Percentiles rank a stretch among this genome's conserved stretches.
These are phyloP conservation scores for Sandelia bainsii DNA, from an alignment of 2,797 vertebrate genomes.

Conservation along the genomic window DNA sequence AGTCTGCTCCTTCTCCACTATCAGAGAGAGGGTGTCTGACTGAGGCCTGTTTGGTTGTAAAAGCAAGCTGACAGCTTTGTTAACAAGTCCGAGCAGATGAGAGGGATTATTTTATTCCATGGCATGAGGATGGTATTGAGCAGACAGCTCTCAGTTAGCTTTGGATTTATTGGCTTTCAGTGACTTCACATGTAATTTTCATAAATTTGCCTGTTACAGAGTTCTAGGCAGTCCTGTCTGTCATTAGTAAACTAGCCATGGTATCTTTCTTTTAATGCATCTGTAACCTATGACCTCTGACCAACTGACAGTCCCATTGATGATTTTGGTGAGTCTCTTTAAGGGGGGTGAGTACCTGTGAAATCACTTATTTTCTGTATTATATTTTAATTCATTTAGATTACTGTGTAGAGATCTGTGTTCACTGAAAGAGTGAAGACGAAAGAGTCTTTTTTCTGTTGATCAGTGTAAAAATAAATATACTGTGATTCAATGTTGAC, in stretches of 20 bases:
- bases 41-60: constrained; percentile 88
- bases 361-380: no score
- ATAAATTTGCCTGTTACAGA: constrained; percentile 43
- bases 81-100: constrained; percentile 90
- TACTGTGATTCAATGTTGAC: no score
- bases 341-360: no score
- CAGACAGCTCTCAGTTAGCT: constrained; percentile 76
- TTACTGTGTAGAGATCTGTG: no score
- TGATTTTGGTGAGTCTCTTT: no score
- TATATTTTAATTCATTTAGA: no score
- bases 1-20: constrained; percentile 49
- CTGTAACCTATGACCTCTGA: no score
- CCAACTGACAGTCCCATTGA: no score
- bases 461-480: no score
- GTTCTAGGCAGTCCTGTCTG: constrained; percentile 40
- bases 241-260: constrained; percentile 28
- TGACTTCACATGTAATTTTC: constrained; percentile 56
- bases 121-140: constrained; percentile 82
- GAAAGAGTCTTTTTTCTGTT: no score
- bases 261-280: not conserved
- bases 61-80: constrained; percentile 89
- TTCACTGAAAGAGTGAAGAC: no score
- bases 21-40: constrained; percentile 78
- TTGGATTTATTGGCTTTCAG: constrained; percentile 67
- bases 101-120: constrained; percentile 88